phyloP scores from a whole-genome alignment of 1,140 invertebrate species.

The Luehdorfia chinensis region DNA sequence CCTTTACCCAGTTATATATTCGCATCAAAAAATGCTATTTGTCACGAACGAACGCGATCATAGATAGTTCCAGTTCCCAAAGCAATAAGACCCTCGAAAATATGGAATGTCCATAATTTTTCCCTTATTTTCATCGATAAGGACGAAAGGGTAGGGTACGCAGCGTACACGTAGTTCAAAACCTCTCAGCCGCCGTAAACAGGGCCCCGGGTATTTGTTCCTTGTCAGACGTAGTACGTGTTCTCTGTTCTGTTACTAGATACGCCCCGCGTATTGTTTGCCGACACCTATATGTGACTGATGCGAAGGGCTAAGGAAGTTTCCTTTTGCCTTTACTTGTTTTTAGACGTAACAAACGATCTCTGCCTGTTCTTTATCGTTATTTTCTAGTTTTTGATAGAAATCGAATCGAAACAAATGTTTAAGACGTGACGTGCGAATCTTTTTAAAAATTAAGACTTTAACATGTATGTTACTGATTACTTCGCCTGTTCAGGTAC shows the following conservation, averaged over 20 bases:
- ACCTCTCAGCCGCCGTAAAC: constrained; percentile 25
- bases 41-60: constrained; percentile 16
- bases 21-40: constrained; percentile 17
- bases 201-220: constrained; percentile 35
- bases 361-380: not conserved
- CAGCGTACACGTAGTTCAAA: constrained; percentile 28
- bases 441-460: not conserved
- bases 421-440: not conserved
- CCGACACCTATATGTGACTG: constrained; percentile 18
- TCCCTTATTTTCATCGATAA: constrained; percentile 14
- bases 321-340: constrained; percentile 3
- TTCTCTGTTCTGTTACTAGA: constrained; percentile 37
- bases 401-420: not conserved
- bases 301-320: constrained; percentile 10
- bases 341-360: not conserved
- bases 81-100: constrained; percentile 18
- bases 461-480: no score
- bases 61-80: constrained; percentile 15
- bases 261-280: constrained; percentile 17
- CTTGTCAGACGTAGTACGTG: constrained; percentile 39
- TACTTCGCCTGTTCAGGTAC: no score
- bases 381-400: no score
- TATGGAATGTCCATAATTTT: constrained; percentile 17
- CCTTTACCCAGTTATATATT: constrained; percentile 4
- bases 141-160: constrained; percentile 17